Conservation (phyloP, 2,113 vertebrate species). For the Speoplatyrhinus poulsoni region DNA sequence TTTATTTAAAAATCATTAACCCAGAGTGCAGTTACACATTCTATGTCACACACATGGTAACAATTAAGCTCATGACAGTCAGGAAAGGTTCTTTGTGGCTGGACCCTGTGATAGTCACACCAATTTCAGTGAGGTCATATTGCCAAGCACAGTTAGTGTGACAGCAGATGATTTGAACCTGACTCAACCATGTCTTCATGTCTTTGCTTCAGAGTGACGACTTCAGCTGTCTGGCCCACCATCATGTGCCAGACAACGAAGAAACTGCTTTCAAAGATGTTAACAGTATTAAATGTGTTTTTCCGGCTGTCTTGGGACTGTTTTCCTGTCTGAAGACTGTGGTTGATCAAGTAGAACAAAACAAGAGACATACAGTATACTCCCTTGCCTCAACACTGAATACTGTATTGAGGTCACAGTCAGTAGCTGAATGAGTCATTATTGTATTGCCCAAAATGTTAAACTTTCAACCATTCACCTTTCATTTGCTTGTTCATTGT, state of each 20-base stretch:
- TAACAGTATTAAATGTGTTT: constrained; percentile 62
- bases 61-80: constrained; percentile 60
- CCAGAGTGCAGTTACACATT: constrained; percentile 44
- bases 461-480: too few relatives aligned
- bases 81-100: constrained; percentile 53
- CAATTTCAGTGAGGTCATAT: constrained; percentile 52
- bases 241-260: constrained; percentile 40
- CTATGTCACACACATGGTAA: constrained; percentile 59
- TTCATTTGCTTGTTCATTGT: too few relatives aligned
- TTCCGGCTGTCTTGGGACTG: constrained; percentile 54
- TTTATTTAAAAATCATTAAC: constrained; percentile 20
- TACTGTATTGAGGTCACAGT: constrained; percentile 49
- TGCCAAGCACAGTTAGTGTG: constrained; percentile 62
- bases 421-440: background rate
- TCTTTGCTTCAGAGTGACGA: constrained; percentile 31
- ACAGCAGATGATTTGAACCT: constrained; percentile 52
- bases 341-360: constrained; percentile 59
- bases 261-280: constrained; percentile 68
- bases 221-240: constrained; percentile 31
- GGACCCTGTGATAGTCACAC: constrained; percentile 55
- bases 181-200: constrained; percentile 29
- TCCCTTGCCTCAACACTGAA: constrained; percentile 53
- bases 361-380: constrained; percentile 38
- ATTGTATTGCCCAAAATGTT: too few relatives aligned
- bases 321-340: constrained; percentile 62